Percentiles rank a stretch among this genome's conserved stretches.
Conservation (phyloP, 2,113 vertebrate genomes). For the Gymnogyps californianus region DNA sequence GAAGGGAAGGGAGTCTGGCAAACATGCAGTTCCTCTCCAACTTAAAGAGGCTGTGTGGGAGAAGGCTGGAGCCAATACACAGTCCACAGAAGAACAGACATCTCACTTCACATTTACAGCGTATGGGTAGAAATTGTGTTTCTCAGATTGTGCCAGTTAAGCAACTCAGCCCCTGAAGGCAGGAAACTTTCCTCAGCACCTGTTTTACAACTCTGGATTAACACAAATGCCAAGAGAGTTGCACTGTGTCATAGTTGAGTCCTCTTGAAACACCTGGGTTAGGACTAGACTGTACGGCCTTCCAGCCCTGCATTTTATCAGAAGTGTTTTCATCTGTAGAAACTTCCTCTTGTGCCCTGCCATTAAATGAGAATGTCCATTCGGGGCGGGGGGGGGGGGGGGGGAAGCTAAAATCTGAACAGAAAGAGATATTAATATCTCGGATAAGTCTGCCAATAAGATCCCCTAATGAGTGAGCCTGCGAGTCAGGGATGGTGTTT, state of each 20-base stretch:
- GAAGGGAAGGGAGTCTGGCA: neutral
- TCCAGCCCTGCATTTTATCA: neutral
- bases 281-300: neutral
- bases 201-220: neutral
- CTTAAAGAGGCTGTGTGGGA: neutral
- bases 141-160: neutral
- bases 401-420: neutral
- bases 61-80: neutral
- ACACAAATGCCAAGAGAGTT: neutral
- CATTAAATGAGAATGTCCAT: neutral
- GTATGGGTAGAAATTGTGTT: neutral
- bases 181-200: neutral
- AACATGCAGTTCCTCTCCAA: neutral
- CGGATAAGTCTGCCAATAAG: neutral
- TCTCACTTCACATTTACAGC: neutral
- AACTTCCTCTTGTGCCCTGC: neutral
- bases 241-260: neutral
- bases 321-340: neutral
- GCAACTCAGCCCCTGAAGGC: neutral
- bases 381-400: rapidly evolving
- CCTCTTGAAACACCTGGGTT: neutral
- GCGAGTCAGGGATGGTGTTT: neutral
- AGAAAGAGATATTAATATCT: neutral
- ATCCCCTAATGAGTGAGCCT: neutral
- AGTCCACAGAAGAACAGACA: neutral